Evolutionary conservation across 2,797 vertebrate species (phyloP).

Genomic region (Ptychobarbus kaznakovi): DNA sequence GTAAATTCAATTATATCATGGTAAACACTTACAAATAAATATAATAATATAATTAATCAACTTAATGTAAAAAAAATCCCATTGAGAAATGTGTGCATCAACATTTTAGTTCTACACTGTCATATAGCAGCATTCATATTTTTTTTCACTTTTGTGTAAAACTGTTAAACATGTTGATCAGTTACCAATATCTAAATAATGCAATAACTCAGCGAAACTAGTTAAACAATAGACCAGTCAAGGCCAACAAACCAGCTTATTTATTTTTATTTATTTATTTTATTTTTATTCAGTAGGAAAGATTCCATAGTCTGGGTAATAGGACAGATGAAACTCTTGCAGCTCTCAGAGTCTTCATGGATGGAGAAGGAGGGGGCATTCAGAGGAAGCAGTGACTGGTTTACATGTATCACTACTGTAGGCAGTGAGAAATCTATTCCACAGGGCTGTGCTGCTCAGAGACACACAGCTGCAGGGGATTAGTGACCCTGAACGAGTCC

Average conservation of each 20-base stretch:
- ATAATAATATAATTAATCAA: not conserved
- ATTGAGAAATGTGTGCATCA: not conserved
- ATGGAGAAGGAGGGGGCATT: not conserved
- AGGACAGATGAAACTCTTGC: not conserved
- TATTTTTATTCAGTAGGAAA: not conserved
- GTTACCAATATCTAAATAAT: not conserved
- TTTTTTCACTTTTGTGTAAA: not conserved
- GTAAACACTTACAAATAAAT: not conserved
- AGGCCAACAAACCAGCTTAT: not conserved
- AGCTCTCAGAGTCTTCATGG: not conserved
- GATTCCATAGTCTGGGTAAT: not conserved
- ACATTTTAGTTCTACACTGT: not conserved
- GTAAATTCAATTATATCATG: not conserved
- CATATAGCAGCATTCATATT: not conserved
- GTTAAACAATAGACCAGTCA: not conserved
- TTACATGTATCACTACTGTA: slow-evolving; percentile 92
- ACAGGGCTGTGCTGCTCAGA: slow-evolving; percentile 71
- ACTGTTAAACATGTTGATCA: not conserved
- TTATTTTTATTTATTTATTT: not conserved
- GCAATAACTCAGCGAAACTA: not conserved
- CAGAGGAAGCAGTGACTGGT: slow-evolving; percentile 69
- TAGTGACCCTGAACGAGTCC: slow-evolving; percentile 91
- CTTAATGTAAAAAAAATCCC: not conserved
- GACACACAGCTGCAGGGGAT: slow-evolving; percentile 98
- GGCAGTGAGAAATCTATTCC: slow-evolving; percentile 94